Evolutionary conservation across 1,140 invertebrate species (phyloP).

Genomic region (Cataglyphis hispanica): DNA sequence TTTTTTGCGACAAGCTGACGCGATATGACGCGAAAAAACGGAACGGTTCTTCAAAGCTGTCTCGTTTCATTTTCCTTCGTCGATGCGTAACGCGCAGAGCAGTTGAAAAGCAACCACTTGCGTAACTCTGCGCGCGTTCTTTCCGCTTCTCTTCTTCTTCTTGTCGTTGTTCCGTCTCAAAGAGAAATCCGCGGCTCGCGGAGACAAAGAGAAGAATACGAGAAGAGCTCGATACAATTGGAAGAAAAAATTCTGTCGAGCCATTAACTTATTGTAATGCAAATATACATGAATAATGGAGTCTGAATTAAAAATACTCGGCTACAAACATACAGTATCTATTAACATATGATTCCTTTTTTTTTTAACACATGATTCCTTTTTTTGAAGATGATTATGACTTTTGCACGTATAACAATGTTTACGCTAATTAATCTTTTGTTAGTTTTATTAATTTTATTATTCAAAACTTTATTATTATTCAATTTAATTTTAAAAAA

Average conservation of each 20-base stretch:
- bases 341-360: too few relatives aligned
- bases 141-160: slow-evolving; percentile 14
- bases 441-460: neutral
- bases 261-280: slow-evolving; percentile 8
- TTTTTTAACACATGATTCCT: slow-evolving; percentile 12
- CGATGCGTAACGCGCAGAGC: slow-evolving; percentile 44
- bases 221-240: slow-evolving; percentile 23
- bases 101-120: slow-evolving; percentile 32
- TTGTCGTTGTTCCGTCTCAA: slow-evolving; percentile 31
- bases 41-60: slow-evolving; percentile 45
- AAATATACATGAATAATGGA: neutral
- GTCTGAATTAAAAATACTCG: slow-evolving; percentile 4
- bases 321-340: neutral
- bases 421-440: neutral
- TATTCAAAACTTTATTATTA: too few relatives aligned
- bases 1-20: slow-evolving; percentile 19
- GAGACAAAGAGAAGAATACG: slow-evolving; percentile 26
- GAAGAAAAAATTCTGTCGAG: slow-evolving; percentile 32
- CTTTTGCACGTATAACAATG: slow-evolving; percentile 13
- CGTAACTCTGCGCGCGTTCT: slow-evolving; percentile 14
- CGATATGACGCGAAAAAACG: slow-evolving; percentile 19
- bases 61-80: slow-evolving; percentile 35
- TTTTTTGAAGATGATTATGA: neutral
- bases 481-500: neutral
- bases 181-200: slow-evolving; percentile 21